These are phyloP conservation scores for Brachirus orientalis DNA, from an alignment of 2,113 vertebrate genomes.

Conservation along the genomic window DNA sequence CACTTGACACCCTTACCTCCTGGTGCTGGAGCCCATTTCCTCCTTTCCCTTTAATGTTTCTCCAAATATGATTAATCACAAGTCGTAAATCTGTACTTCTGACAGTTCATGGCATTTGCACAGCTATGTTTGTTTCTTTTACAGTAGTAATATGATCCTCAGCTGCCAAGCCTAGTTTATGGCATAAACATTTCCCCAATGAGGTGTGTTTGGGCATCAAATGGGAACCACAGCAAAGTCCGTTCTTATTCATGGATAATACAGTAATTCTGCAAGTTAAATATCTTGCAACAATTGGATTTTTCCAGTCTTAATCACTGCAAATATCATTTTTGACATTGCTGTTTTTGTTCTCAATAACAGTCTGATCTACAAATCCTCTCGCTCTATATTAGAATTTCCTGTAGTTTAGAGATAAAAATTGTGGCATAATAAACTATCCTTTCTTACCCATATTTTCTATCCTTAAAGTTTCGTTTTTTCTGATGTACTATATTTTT, in stretches of 20 bases:
- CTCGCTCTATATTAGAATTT: neutral
- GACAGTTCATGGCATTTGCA: slow-evolving; percentile 68
- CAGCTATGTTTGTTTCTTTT: slow-evolving; percentile 76
- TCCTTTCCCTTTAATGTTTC: slow-evolving; percentile 80
- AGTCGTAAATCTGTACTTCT: slow-evolving; percentile 63
- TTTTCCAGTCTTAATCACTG: no score
- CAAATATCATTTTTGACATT: no score
- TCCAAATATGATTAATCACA: slow-evolving; percentile 81
- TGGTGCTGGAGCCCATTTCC: slow-evolving; percentile 70
- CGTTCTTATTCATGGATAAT: slow-evolving; percentile 16
- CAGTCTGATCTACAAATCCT: no score
- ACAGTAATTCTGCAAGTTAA: slow-evolving; percentile 6
- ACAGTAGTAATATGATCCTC: slow-evolving; percentile 62
- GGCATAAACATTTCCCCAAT: slow-evolving; percentile 58
- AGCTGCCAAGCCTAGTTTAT: slow-evolving; percentile 72
- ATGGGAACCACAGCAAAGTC: slow-evolving; percentile 36
- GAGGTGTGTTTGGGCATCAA: slow-evolving; percentile 59
- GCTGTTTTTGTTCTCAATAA: no score
- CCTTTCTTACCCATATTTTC: neutral
- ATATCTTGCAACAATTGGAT: no score
- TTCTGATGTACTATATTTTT: slow-evolving; percentile 19
- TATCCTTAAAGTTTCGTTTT: slow-evolving; percentile 16
- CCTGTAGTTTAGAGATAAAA: slow-evolving; percentile 62
- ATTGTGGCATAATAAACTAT: slow-evolving; percentile 49
- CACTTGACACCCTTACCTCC: slow-evolving; percentile 79